These are phyloP conservation scores for Amazona vittata DNA, from an alignment of 2,113 vertebrate genomes.

Conservation along the genomic window DNA sequence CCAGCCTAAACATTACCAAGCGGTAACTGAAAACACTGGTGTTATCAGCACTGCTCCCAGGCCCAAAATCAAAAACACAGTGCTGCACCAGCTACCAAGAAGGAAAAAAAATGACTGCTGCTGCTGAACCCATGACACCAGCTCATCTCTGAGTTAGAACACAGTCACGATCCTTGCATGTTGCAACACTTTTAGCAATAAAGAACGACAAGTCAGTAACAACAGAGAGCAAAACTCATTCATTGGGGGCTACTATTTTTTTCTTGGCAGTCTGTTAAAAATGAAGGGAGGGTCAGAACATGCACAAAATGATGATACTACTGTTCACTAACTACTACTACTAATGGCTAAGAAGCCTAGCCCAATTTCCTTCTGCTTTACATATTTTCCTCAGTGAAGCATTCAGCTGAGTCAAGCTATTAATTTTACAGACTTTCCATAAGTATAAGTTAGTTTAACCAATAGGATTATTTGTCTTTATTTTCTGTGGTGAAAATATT, in stretches of 20 bases:
- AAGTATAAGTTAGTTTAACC: background rate
- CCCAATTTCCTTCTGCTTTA: background rate
- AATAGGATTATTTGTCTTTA: background rate
- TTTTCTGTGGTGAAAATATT: background rate
- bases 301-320: background rate
- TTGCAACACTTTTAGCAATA: background rate
- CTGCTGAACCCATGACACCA: too few relatives aligned
- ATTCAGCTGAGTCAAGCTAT: background rate
- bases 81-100: too few relatives aligned
- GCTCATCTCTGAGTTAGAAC: background rate
- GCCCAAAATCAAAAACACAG: too few relatives aligned
- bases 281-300: background rate
- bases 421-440: background rate
- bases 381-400: background rate
- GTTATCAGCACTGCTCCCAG: too few relatives aligned
- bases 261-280: background rate
- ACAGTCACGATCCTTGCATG: background rate
- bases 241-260: background rate
- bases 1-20: too few relatives aligned
- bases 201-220: background rate
- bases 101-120: too few relatives aligned
- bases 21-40: too few relatives aligned
- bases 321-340: background rate
- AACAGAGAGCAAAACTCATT: background rate
- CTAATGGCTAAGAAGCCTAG: background rate